Percentiles rank a stretch among this genome's conserved stretches.
Conservation (phyloP, 2,888 invertebrate species). For the Lutraria lutraria region DNA sequence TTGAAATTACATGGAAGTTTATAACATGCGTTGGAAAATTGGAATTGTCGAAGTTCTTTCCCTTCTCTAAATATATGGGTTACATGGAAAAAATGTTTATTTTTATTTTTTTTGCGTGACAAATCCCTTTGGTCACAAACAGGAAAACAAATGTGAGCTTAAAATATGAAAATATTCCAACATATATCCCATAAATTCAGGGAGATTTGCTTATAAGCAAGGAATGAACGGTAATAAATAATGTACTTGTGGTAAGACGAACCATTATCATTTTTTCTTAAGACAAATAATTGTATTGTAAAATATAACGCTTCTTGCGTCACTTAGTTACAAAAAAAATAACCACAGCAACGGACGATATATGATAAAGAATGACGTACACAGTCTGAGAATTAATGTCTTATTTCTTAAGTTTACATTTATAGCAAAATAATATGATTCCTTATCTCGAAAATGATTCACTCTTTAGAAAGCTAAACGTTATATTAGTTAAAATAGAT, state of each 20-base stretch:
- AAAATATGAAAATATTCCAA: neutral
- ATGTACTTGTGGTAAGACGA: neutral
- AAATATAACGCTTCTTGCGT: neutral
- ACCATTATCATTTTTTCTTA: neutral
- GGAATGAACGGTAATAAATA: no score
- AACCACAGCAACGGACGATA: neutral
- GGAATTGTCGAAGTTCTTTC: no score
- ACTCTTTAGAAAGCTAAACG: neutral
- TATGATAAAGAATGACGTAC: neutral
- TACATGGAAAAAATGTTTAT: no score
- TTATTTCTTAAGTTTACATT: neutral
- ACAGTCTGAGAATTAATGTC: neutral
- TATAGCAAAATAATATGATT: neutral
- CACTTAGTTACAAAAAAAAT: neutral
- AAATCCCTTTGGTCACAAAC: no score
- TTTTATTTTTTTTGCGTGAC: no score
- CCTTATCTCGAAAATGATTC: neutral
- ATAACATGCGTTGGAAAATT: no score
- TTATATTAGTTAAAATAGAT: neutral
- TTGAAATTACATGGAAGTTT: no score
- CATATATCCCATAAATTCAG: neutral
- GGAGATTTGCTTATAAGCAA: neutral
- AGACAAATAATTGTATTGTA: neutral
- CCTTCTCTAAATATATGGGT: no score
- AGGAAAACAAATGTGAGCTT: no score